Conservation (phyloP, 2,888 invertebrate species). For the Caenorhabditis becei region DNA sequence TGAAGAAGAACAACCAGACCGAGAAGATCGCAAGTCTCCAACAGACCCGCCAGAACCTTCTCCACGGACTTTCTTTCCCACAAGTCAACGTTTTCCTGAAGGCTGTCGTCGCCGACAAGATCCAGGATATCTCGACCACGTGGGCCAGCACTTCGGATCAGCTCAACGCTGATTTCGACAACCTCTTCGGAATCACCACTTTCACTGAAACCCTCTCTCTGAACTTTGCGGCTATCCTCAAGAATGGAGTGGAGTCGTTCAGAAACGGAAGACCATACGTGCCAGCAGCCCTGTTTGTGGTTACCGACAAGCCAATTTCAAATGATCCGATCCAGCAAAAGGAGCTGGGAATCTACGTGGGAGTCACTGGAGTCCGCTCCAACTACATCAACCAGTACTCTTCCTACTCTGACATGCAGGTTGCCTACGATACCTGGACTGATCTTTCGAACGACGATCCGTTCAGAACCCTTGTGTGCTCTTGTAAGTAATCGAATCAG, state of each 20-base stretch:
- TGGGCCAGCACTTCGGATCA: constrained; percentile 9
- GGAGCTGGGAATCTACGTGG: constrained; percentile 38
- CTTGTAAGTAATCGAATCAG: constrained; percentile 18
- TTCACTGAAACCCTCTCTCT: constrained; percentile 15
- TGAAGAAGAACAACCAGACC: constrained; percentile 40
- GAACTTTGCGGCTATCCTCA: constrained; percentile 19
- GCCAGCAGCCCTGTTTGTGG: constrained; percentile 38
- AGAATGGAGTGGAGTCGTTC: constrained; percentile 16
- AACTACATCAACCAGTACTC: constrained; percentile 24
- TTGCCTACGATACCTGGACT: constrained; percentile 45
- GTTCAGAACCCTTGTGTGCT: constrained; percentile 40
- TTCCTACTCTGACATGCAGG: neutral
- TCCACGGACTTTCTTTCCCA: constrained; percentile 34
- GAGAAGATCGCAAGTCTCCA: constrained; percentile 41
- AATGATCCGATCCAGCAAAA: neutral
- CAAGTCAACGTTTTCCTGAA: constrained; percentile 46
- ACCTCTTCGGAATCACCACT: constrained; percentile 26
- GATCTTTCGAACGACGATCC: constrained; percentile 35
- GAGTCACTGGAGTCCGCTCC: constrained; percentile 36
- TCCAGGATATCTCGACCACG: constrained; percentile 24
- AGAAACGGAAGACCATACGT: constrained; percentile 34
- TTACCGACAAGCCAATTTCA: constrained; percentile 44
- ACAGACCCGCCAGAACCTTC: constrained; percentile 2
- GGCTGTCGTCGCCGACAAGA: constrained; percentile 21
- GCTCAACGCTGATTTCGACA: constrained; percentile 41